A percentile compares a stretch with the other conserved stretches of the same genome.
Conservation (phyloP, 2,888 invertebrate genomes). For the Agrotis ipsilon region DNA sequence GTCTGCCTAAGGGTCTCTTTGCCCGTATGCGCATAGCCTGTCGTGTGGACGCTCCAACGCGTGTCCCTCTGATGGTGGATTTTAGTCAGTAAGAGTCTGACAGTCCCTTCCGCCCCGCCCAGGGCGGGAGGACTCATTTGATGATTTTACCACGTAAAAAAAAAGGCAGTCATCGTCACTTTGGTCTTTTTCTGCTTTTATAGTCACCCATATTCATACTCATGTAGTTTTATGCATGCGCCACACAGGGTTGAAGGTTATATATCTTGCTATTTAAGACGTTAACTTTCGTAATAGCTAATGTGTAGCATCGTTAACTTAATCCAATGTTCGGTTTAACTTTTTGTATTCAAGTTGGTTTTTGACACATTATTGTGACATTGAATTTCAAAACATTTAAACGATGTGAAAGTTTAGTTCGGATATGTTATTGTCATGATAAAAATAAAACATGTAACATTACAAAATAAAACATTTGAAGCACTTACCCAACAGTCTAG, state of each 20-base stretch:
- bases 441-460: no score
- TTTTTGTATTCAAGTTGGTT: slow-evolving; percentile 7
- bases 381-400: neutral
- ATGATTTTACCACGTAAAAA: no score
- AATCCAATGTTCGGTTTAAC: slow-evolving; percentile 40
- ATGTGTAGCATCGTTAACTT: slow-evolving; percentile 76
- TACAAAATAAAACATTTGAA: slow-evolving; percentile 1
- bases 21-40: no score
- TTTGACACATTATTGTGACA: slow-evolving; percentile 8
- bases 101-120: no score
- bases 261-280: no score
- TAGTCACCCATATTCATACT: neutral
- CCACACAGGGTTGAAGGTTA: no score
- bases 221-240: neutral
- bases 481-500: slow-evolving; percentile 4
- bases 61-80: no score
- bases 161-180: neutral
- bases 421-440: slow-evolving; percentile 5
- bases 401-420: slow-evolving; percentile 15
- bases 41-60: no score
- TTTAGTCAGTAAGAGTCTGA: no score
- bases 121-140: no score
- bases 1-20: no score
- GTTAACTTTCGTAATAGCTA: slow-evolving; percentile 77
- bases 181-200: neutral